Evolutionary conservation across 1,140 invertebrate genomes (phyloP).

Genomic region (Sarcophaga peregrina): DNA sequence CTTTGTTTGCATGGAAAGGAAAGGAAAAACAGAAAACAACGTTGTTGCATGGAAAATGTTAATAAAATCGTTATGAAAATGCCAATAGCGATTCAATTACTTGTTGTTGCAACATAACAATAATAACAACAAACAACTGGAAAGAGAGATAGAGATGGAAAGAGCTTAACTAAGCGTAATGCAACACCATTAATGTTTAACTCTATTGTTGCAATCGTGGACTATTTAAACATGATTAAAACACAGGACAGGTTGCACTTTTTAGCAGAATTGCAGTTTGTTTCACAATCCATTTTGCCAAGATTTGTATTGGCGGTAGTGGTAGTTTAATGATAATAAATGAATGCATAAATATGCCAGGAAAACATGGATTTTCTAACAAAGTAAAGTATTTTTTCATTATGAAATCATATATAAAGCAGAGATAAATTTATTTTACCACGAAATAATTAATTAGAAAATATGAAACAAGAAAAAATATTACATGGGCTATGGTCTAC

Average conservation of each 20-base stretch:
- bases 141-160: not conserved
- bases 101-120: not conserved
- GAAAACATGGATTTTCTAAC: not conserved
- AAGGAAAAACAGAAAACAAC: not conserved
- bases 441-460: constrained; percentile 15
- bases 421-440: not conserved
- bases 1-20: too few relatives aligned
- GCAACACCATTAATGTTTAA: not conserved
- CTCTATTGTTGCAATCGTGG: not conserved
- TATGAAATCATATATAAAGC: not conserved
- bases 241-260: constrained; percentile 3
- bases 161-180: not conserved
- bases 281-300: too few relatives aligned
- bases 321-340: not conserved
- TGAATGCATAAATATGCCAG: not conserved
- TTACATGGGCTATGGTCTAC: not conserved
- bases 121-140: too few relatives aligned
- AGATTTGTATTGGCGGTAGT: too few relatives aligned
- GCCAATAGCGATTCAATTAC: constrained; percentile 6
- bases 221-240: constrained; percentile 1
- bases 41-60: constrained; percentile 4
- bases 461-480: too few relatives aligned
- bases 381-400: not conserved
- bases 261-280: too few relatives aligned
- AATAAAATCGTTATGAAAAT: not conserved